These are phyloP conservation scores for Hippocampus abdominalis DNA, from an alignment of 2,113 vertebrate species.

Conservation along the genomic window DNA sequence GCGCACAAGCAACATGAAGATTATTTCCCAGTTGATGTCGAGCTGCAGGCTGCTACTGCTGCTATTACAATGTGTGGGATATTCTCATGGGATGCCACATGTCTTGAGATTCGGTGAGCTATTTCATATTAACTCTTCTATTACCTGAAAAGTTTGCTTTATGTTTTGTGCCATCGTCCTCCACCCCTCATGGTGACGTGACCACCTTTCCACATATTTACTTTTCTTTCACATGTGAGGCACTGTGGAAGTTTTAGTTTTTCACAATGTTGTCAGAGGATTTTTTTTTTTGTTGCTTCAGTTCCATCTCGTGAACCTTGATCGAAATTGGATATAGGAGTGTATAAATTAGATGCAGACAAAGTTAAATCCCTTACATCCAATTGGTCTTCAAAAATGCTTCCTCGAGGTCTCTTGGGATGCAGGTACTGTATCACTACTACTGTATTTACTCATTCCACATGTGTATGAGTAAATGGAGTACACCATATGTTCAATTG, in stretches of 20 bases:
- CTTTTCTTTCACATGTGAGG: neutral
- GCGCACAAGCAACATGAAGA: slow-evolving; percentile 88
- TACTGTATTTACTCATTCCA: too few relatives aligned
- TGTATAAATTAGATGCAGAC: neutral
- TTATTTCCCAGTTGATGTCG: slow-evolving; percentile 80
- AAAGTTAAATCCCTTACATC: neutral
- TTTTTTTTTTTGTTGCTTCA: too few relatives aligned
- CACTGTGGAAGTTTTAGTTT: too few relatives aligned
- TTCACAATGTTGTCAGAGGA: too few relatives aligned
- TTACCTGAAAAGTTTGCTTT: slow-evolving; percentile 36
- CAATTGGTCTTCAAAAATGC: neutral
- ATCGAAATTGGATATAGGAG: neutral
- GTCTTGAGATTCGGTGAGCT: slow-evolving; percentile 97
- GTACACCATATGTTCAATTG: neutral
- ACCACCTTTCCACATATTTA: slow-evolving; percentile 1
- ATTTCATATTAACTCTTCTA: slow-evolving; percentile 12
- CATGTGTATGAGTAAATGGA: neutral
- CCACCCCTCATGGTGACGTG: slow-evolving; percentile 8
- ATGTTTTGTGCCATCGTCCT: neutral
- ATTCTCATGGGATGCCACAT: slow-evolving; percentile 92
- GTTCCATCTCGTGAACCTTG: neutral
- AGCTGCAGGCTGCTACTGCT: slow-evolving; percentile 85
- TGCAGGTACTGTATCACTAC: too few relatives aligned
- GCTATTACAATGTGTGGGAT: slow-evolving; percentile 87
- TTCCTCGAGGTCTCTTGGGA: neutral